Evolutionary conservation across 2,797 vertebrate genomes (phyloP).

Genomic region (Tinamus major): DNA sequence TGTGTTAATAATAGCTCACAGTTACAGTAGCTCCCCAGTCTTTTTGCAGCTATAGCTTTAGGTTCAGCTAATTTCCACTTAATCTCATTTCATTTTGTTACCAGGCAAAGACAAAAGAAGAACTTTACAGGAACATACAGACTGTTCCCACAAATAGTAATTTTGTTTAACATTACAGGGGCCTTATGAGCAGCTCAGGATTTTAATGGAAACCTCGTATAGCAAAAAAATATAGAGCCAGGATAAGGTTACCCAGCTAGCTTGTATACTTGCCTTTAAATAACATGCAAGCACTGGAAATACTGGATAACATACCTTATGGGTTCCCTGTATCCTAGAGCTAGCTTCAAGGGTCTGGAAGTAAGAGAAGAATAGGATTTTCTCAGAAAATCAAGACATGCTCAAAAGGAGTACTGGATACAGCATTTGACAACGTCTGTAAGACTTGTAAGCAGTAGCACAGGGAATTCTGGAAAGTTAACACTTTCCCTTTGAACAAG

Average conservation of each 20-base stretch:
- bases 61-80: neutral
- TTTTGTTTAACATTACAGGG: neutral
- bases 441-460: neutral
- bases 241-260: constrained; percentile 28
- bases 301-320: constrained; percentile 2
- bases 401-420: constrained; percentile 26
- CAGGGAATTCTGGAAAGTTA: constrained; percentile 61
- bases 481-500: constrained; percentile 47
- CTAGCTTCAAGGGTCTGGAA: constrained; percentile 7
- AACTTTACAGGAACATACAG: neutral
- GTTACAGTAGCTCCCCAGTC: neutral
- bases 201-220: neutral
- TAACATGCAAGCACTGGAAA: neutral
- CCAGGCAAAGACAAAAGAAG: neutral
- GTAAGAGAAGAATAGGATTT: constrained; percentile 31
- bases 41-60: neutral
- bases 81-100: neutral
- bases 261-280: neutral
- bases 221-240: neutral
- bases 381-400: constrained; percentile 38
- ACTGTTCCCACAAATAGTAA: neutral
- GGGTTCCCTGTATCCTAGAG: neutral
- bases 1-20: neutral
- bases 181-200: neutral
- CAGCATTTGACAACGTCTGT: rapidly evolving